Evolutionary conservation across 2,888 invertebrate species (phyloP).

Genomic region (Hirtodrosophila alboralis): DNA sequence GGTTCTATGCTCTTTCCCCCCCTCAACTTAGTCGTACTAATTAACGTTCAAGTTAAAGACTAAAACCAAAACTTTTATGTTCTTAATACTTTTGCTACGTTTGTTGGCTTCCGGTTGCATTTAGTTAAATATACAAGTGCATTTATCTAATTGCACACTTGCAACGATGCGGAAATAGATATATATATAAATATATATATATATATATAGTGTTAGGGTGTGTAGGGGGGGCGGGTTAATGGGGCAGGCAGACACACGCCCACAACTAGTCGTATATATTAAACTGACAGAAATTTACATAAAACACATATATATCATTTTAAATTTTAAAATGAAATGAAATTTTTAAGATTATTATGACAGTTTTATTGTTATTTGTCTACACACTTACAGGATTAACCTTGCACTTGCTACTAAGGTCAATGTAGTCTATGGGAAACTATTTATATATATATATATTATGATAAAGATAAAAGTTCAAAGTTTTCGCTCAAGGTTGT

Average conservation of each 20-base stretch:
- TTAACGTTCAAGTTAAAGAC: slow-evolving; percentile 32
- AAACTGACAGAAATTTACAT: slow-evolving; percentile 30
- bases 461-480: slow-evolving; percentile 38
- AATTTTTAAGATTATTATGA: slow-evolving; percentile 42
- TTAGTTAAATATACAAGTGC: slow-evolving; percentile 31
- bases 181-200: background rate
- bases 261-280: slow-evolving; percentile 18
- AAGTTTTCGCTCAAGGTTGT: slow-evolving; percentile 47
- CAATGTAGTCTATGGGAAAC: slow-evolving; percentile 4
- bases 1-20: slow-evolving; percentile 17
- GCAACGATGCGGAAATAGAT: slow-evolving; percentile 57
- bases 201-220: too few relatives aligned
- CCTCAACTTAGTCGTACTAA: slow-evolving; percentile 25
- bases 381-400: slow-evolving; percentile 19
- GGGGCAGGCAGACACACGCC: slow-evolving; percentile 7
- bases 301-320: slow-evolving; percentile 12
- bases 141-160: slow-evolving; percentile 64
- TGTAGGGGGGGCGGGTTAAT: slow-evolving; percentile 1
- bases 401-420: slow-evolving; percentile 32
- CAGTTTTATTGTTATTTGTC: slow-evolving; percentile 61
- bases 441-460: background rate
- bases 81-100: slow-evolving; percentile 15
- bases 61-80: slow-evolving; percentile 21
- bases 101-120: slow-evolving; percentile 39
- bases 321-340: slow-evolving; percentile 1